Conservation (phyloP, 2,113 vertebrate species). For the Calyptomena viridis region DNA sequence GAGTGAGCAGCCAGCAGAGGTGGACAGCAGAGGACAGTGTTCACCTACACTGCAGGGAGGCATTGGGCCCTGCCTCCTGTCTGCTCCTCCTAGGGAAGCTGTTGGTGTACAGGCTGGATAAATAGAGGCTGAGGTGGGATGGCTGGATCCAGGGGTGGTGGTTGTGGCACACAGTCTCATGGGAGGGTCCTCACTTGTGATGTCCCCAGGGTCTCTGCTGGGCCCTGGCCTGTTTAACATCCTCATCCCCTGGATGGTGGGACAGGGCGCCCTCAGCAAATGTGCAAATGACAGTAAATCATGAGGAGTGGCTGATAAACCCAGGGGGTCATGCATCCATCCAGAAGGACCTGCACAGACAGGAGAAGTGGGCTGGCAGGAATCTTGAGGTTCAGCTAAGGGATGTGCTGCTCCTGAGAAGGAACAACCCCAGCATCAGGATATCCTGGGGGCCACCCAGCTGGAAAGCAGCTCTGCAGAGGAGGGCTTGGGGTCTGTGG, state of each 20-base stretch:
- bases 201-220: neutral
- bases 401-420: neutral
- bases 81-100: neutral
- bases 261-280: neutral
- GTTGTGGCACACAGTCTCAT: neutral
- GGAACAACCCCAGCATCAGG: neutral
- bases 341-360: neutral
- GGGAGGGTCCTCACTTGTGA: neutral
- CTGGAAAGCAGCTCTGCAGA: neutral
- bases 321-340: neutral
- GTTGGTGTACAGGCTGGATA: accelerated
- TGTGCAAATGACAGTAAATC: neutral
- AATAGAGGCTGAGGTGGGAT: neutral
- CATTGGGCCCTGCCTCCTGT: accelerated
- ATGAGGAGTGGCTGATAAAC: neutral
- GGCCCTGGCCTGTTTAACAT: neutral
- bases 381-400: neutral
- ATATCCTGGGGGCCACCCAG: neutral
- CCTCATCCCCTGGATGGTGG: neutral
- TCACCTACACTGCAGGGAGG: neutral
- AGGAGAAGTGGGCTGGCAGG: neutral
- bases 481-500: neutral
- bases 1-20: neutral
- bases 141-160: neutral
- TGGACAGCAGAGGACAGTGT: neutral